These are phyloP conservation scores for Xiphophorus couchianus DNA, from an alignment of 2,113 vertebrate genomes.

Conservation along the genomic window DNA sequence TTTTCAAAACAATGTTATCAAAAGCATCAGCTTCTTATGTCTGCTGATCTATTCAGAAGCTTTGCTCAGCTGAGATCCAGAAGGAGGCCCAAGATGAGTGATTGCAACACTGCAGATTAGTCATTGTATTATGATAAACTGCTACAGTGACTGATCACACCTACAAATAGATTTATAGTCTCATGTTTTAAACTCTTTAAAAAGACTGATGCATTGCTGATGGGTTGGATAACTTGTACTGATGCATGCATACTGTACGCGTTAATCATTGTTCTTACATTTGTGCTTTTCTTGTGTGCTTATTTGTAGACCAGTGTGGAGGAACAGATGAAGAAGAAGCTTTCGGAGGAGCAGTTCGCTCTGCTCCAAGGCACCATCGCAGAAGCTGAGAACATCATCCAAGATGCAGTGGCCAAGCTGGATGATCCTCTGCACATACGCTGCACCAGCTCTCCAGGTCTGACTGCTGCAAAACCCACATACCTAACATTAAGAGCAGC, in stretches of 20 bases:
- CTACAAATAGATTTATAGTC: not conserved
- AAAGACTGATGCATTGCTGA: no score
- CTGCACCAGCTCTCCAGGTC: constrained; percentile 96
- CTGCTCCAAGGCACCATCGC: constrained; percentile 84
- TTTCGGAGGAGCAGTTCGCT: constrained; percentile 90
- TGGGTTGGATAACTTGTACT: no score
- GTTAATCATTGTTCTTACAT: not conserved
- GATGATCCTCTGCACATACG: constrained; percentile 93
- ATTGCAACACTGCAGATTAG: not conserved
- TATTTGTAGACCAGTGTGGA: constrained; percentile 82
- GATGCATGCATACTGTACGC: no score
- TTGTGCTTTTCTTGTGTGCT: not conserved
- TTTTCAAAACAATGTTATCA: not conserved
- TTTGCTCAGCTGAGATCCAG: not conserved
- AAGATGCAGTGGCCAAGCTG: constrained; percentile 86
- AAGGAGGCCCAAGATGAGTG: not conserved
- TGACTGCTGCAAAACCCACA: not conserved
- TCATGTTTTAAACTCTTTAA: no score
- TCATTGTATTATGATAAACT: not conserved
- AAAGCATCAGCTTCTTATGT: not conserved
- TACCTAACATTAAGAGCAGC: not conserved
- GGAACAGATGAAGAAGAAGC: constrained; percentile 85
- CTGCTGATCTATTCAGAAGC: not conserved
- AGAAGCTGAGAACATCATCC: constrained; percentile 88
- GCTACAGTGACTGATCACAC: not conserved